Percentiles rank a stretch among this genome's conserved stretches.
These are phyloP conservation scores for Xylota sylvarum DNA, from an alignment of 2,888 invertebrate species.

Conservation along the genomic window DNA sequence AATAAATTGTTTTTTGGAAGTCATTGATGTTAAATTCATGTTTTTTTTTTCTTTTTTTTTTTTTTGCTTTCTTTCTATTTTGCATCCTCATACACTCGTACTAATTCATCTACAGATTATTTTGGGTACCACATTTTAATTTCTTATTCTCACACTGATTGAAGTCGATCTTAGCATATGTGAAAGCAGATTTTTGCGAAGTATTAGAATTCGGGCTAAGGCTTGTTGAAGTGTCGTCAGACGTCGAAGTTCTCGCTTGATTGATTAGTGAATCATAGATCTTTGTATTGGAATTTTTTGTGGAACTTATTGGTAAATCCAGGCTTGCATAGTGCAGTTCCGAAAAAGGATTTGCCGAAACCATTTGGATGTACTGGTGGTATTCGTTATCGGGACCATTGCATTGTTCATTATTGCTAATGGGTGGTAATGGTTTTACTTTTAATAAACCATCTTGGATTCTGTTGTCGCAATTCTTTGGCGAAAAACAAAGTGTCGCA, in stretches of 20 bases:
- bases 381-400: too few relatives aligned
- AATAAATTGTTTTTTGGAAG: conserved; percentile 60
- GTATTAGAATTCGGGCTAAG: conserved; percentile 80
- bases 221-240: conserved; percentile 81
- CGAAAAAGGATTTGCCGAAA: too few relatives aligned
- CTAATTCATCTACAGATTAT: conserved; percentile 47
- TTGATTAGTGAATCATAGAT: conserved; percentile 45
- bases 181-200: conserved; percentile 85
- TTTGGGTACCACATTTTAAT: conserved; percentile 57
- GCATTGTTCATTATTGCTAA: conserved; percentile 66
- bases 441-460: conserved; percentile 75
- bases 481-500: conserved; percentile 77
- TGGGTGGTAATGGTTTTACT: conserved; percentile 76
- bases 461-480: conserved; percentile 78
- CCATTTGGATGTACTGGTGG: too few relatives aligned
- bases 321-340: conserved; percentile 89
- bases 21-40: conserved; percentile 62
- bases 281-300: conserved; percentile 44
- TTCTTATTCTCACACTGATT: conserved; percentile 80
- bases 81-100: conserved; percentile 30
- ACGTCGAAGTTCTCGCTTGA: conserved; percentile 48
- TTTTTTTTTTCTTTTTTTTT: conserved; percentile 24
- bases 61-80: conserved; percentile 25
- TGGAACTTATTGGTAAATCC: conserved; percentile 85
- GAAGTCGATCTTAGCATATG: conserved; percentile 94